Base-by-base conservation (phyloP, 1,140 invertebrate genomes). In the Galendromus occidentalis region DNA sequence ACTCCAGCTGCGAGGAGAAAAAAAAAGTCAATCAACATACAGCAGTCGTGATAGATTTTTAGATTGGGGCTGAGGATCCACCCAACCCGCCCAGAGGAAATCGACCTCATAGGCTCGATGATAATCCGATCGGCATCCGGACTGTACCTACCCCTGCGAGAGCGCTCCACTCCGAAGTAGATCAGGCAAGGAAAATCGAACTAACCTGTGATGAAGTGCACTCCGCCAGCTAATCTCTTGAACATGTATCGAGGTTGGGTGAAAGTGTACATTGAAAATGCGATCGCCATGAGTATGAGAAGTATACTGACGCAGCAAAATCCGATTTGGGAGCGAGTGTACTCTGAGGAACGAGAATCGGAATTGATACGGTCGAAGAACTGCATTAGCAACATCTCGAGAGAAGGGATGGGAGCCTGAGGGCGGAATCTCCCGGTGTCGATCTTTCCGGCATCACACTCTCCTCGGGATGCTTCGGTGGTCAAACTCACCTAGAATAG, bases 241-340 rank as follows among this genome's bases (percentile, higher is more conserved):
- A 89, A 89, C 82, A 88, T 90, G 72, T 91, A 91, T 7, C 88
- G 80, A 9, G 86, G 86, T 72, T 90, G 86, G 67, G 81, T 79
- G 73, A 91, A 87, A 5, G 88, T 88, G 71, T 91, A 91, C 66
- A 86, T 80, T 2, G 87, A 88, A 74, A 91, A 89, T 0, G 82
- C 79, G 47, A 86, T 83, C 0, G 85, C 85, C 81, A 91, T 83
- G 28, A 83, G 71, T 83, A 88, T 87, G 9, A 90, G 78, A 64
- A 86, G 80, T 29, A 88, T 74, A 68, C 84, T 86, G 69, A 90
- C 88, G 59, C 88, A 82, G 29, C 86, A 85, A 75, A 91, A 90
- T 0, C 86, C 87, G 22, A 86, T 83, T 75, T 87, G 84, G 4
- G 87, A 87, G 44, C 87, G 79, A 9, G 83, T 84, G 71, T 87